These are phyloP conservation scores for Protaetia brevitarsis DNA, from an alignment of 1,140 invertebrate species.

Conservation along the genomic window DNA sequence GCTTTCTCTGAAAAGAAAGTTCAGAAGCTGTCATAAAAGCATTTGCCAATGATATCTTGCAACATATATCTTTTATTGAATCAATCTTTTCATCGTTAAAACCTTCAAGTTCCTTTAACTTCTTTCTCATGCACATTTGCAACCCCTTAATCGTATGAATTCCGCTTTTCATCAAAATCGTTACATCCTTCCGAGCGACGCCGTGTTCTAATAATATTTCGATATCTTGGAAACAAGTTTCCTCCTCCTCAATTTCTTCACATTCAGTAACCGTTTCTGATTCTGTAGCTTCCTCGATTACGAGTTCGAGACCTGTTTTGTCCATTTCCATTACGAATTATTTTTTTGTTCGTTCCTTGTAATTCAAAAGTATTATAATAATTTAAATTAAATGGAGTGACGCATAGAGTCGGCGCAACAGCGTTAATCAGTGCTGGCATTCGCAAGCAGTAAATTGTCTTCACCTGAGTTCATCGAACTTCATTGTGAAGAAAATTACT, in stretches of 20 bases:
- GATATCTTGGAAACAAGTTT: slow-evolving; percentile 56
- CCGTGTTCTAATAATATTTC: slow-evolving; percentile 55
- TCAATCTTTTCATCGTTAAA: slow-evolving; percentile 79
- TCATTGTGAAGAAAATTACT: neutral
- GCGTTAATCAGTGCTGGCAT: neutral
- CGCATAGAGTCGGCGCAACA: neutral
- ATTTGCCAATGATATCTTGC: slow-evolving; percentile 54
- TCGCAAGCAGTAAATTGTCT: neutral
- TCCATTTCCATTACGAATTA: neutral
- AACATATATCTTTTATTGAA: slow-evolving; percentile 77
- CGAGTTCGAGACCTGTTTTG: neutral
- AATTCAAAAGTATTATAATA: neutral
- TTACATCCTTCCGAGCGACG: slow-evolving; percentile 63
- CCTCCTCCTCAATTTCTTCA: slow-evolving; percentile 50
- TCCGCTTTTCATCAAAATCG: slow-evolving; percentile 72
- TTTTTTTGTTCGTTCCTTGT: neutral
- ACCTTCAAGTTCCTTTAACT: slow-evolving; percentile 70
- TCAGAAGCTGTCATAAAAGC: slow-evolving; percentile 74
- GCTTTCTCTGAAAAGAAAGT: slow-evolving; percentile 68
- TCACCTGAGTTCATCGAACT: neutral
- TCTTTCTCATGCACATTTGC: slow-evolving; percentile 77
- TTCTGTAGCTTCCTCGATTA: neutral
- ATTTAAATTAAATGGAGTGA: neutral
- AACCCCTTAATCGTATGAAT: slow-evolving; percentile 80
- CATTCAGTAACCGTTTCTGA: slow-evolving; percentile 3